phyloP scores from a whole-genome alignment of 2,113 vertebrate species.

The Pedionomus torquatus region DNA sequence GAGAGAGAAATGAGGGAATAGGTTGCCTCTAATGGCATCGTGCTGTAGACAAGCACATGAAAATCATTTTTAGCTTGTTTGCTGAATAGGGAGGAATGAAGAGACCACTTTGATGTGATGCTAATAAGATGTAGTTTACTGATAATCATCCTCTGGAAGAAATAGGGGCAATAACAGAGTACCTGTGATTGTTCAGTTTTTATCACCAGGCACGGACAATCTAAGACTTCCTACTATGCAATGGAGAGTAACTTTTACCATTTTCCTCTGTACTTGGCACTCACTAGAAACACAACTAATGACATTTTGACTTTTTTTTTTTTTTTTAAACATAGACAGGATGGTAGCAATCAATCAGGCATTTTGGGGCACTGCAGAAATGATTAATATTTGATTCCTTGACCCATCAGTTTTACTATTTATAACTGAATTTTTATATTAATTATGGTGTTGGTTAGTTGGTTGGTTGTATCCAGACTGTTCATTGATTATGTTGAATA shows the following conservation, averaged over 20 bases:
- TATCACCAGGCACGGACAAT: background rate
- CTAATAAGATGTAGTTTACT: background rate
- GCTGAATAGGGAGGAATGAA: background rate
- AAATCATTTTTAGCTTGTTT: slow-evolving; percentile 11
- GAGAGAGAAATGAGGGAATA: slow-evolving; percentile 15
- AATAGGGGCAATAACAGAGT: background rate
- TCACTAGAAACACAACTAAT: background rate
- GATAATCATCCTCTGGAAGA: background rate
- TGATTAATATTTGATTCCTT: background rate
- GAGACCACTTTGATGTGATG: background rate
- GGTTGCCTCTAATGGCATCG: slow-evolving; percentile 1
- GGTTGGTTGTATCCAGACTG: background rate
- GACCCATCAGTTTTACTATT: background rate
- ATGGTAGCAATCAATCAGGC: background rate
- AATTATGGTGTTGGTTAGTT: background rate
- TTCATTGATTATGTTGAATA: background rate
- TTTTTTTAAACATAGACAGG: background rate
- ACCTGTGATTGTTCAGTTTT: background rate
- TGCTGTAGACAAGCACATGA: background rate
- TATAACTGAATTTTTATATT: background rate
- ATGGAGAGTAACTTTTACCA: background rate
- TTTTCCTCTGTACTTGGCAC: background rate
- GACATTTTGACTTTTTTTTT: background rate
- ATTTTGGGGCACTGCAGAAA: background rate
- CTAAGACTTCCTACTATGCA: background rate